Evolutionary conservation across 2,888 invertebrate genomes (phyloP).

Genomic region (Troilus luridus): DNA sequence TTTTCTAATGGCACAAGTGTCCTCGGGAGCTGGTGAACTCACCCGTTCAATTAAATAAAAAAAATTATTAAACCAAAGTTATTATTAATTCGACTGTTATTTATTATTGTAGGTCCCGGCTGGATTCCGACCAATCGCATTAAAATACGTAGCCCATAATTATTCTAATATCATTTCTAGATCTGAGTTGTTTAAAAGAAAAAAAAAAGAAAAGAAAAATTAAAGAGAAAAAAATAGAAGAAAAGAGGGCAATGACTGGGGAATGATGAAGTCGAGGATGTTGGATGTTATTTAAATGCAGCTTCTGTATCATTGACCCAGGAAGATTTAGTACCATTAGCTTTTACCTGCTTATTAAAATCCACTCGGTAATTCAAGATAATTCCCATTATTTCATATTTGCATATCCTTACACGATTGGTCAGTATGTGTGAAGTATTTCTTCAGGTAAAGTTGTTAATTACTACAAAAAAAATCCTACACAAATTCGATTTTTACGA

Average conservation of each 20-base stretch:
- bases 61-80: constrained; percentile 48
- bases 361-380: neutral
- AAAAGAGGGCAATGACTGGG: constrained; percentile 49
- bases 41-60: constrained; percentile 54
- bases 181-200: constrained; percentile 50
- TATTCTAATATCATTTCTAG: constrained; percentile 59
- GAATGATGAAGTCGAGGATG: constrained; percentile 25
- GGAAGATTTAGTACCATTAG: neutral
- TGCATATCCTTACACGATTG: neutral
- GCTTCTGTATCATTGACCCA: neutral
- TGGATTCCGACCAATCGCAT: constrained; percentile 57
- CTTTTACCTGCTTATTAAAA: constrained; percentile 44
- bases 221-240: constrained; percentile 23
- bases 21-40: constrained; percentile 41
- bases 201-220: constrained; percentile 35
- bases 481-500: too few species aligned
- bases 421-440: constrained; percentile 12
- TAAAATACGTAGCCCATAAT: constrained; percentile 58
- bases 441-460: neutral
- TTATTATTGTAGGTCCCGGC: constrained; percentile 50
- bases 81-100: constrained; percentile 59
- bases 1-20: constrained; percentile 51
- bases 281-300: constrained; percentile 35
- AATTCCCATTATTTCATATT: constrained; percentile 7
- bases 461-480: too few species aligned